These are phyloP conservation scores for rabbit (Oryctolagus cuniculus) DNA, from an alignment of 2,113 vertebrate genomes.

Conservation along the genomic window DNA sequence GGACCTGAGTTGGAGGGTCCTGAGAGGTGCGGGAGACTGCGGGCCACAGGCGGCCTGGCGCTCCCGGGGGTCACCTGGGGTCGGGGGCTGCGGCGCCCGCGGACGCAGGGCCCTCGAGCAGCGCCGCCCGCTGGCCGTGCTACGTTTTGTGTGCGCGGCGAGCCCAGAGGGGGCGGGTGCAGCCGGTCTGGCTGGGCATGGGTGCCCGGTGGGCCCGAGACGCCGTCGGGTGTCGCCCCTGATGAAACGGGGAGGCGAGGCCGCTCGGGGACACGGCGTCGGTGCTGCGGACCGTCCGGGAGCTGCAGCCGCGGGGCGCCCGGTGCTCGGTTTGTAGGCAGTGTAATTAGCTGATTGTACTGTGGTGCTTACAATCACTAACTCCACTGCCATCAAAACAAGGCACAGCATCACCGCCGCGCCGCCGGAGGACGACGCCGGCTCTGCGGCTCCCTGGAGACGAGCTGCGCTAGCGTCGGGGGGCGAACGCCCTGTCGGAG, in stretches of 20 bases:
- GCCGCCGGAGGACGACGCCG: constrained; percentile 19
- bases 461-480: neutral
- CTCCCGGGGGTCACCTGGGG: constrained; percentile 11
- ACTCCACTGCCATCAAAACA: constrained; percentile 94
- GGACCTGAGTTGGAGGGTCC: neutral
- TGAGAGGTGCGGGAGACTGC: neutral
- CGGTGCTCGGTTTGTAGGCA: constrained; percentile 94
- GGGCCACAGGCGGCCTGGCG: neutral
- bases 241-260: neutral
- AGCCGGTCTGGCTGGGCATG: neutral
- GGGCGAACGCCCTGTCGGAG: neutral
- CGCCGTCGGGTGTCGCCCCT: neutral
- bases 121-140: constrained; percentile 77
- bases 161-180: neutral
- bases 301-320: constrained; percentile 56
- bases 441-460: neutral
- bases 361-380: constrained; percentile 90
- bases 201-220: neutral
- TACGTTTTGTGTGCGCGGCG: constrained; percentile 71
- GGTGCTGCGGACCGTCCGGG: constrained; percentile 45
- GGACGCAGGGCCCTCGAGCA: neutral
- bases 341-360: constrained; percentile 96
- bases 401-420: constrained; percentile 82
- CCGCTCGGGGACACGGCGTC: neutral
- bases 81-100: neutral